Conservation (phyloP, 2,888 invertebrate genomes). For the Drosophila demipolita region DNA sequence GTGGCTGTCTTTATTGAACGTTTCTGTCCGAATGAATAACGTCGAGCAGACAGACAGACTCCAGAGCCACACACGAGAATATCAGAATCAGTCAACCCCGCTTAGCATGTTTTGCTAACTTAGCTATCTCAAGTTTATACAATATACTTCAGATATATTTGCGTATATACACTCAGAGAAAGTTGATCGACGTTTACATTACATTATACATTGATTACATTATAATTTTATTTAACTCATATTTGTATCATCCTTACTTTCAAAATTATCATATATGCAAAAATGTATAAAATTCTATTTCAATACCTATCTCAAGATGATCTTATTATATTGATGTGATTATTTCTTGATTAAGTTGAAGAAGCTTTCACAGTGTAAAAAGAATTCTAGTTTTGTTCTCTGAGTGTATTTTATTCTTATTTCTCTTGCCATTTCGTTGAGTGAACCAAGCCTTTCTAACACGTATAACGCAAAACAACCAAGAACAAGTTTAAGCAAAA, state of each 20-base stretch:
- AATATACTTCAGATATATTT: constrained; percentile 24
- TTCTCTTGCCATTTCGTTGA: constrained; percentile 73
- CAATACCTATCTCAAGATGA: not conserved
- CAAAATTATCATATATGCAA: too few relatives aligned
- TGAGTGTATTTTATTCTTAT: constrained; percentile 44
- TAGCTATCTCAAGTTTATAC: constrained; percentile 41
- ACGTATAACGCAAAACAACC: constrained; percentile 77
- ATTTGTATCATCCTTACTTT: too few relatives aligned
- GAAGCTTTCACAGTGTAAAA: not conserved
- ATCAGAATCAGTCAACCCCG: constrained; percentile 39
- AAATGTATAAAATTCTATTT: not conserved
- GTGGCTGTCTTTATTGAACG: constrained; percentile 81
- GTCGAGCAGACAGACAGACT: constrained; percentile 69
- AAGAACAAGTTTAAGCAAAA: constrained; percentile 78
- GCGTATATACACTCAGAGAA: constrained; percentile 23
- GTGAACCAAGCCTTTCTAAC: constrained; percentile 77
- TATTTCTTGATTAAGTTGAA: not conserved
- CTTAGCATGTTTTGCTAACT: constrained; percentile 43
- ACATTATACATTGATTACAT: too few relatives aligned
- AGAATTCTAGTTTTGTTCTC: not conserved
- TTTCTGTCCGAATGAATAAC: constrained; percentile 77
- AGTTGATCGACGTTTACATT: not conserved
- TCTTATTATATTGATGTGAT: not conserved
- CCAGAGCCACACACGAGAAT: constrained; percentile 43
- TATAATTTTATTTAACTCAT: too few relatives aligned